A percentile compares a stretch with the other conserved stretches of the same genome.
Conservation (phyloP, 2,888 invertebrate species). For the Abrostola triplasia region DNA sequence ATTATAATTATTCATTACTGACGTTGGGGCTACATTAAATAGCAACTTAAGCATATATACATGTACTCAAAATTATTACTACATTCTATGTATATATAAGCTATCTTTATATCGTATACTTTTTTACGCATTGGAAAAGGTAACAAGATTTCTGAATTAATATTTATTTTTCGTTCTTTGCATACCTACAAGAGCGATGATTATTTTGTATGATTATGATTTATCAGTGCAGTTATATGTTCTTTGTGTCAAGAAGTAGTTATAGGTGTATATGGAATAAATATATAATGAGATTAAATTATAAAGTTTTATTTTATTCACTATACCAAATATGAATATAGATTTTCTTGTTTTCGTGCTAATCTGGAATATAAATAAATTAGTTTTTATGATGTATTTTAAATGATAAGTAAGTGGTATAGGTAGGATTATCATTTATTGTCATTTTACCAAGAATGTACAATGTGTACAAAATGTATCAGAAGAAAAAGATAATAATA, state of each 20-base stretch:
- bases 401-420: slow-evolving; percentile 1
- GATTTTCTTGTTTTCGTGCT: not conserved
- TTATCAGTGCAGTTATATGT: slow-evolving; percentile 64
- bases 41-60: slow-evolving; percentile 40
- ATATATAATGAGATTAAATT: slow-evolving; percentile 77
- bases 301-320: slow-evolving; percentile 47
- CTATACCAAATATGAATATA: slow-evolving; percentile 3
- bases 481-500: not conserved
- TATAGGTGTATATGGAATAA: slow-evolving; percentile 86
- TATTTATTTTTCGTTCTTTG: slow-evolving; percentile 55
- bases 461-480: not conserved
- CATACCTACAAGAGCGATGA: slow-evolving; percentile 40
- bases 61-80: slow-evolving; percentile 56
- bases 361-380: not conserved
- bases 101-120: slow-evolving; percentile 54
- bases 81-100: slow-evolving; percentile 54
- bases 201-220: slow-evolving; percentile 60
- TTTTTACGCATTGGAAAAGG: slow-evolving; percentile 56
- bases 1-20: slow-evolving; percentile 33
- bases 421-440: not conserved
- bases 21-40: slow-evolving; percentile 38
- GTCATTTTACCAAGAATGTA: slow-evolving; percentile 4
- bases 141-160: slow-evolving; percentile 49
- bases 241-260: slow-evolving; percentile 82
- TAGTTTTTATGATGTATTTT: not conserved